Conservation (phyloP, 2,797 vertebrate genomes). For the Tamandua tetradactyla region DNA sequence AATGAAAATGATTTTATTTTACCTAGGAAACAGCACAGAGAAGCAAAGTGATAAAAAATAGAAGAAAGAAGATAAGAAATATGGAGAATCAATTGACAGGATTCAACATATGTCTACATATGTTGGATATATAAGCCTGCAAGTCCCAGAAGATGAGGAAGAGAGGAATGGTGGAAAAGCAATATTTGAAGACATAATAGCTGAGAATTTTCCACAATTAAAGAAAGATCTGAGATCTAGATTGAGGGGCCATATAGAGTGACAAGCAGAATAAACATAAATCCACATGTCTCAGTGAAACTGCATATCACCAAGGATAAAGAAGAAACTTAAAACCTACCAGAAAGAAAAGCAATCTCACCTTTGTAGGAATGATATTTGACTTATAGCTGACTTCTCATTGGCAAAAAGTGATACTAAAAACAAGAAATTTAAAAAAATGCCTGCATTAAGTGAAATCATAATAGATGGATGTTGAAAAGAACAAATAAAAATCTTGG, state of each 20-base stretch:
- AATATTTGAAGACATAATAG: not conserved
- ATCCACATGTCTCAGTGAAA: not conserved
- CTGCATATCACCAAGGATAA: not conserved
- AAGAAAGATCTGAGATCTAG: not conserved
- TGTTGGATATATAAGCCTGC: too few species aligned
- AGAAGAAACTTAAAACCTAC: not conserved
- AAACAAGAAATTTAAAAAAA: too few species aligned
- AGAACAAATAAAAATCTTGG: too few species aligned
- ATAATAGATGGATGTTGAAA: too few species aligned
- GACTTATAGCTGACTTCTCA: not conserved
- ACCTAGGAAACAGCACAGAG: not conserved
- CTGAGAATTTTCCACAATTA: not conserved
- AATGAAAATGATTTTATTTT: not conserved
- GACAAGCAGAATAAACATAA: not conserved
- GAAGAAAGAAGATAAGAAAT: not conserved
- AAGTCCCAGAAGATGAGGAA: not conserved
- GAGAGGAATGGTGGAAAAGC: not conserved
- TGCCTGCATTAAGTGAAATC: too few species aligned
- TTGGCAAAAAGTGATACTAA: not conserved
- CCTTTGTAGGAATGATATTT: not conserved
- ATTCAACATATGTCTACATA: not conserved
- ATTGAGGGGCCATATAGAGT: not conserved
- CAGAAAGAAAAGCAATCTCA: too few species aligned
- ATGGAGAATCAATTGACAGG: not conserved
- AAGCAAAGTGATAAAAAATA: conserved; percentile 3